Evolutionary conservation across 2,113 vertebrate genomes (phyloP).

Genomic region (Azemiops feae): DNA sequence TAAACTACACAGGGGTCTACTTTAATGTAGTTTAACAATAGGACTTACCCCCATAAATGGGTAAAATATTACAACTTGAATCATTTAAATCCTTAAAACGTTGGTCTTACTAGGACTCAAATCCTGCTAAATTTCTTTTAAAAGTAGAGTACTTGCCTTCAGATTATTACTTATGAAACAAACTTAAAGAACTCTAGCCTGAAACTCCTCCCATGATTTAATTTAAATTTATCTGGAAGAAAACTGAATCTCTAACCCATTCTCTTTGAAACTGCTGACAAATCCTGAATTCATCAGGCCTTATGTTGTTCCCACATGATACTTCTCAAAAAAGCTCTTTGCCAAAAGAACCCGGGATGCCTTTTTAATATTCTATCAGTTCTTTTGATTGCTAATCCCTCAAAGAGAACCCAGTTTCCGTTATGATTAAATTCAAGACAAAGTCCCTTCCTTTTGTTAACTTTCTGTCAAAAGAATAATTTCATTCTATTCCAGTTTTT

Average conservation of each 20-base stretch:
- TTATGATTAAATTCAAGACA: slow-evolving; percentile 39
- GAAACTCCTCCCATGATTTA: slow-evolving; percentile 35
- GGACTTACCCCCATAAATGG: background rate
- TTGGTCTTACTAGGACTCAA: background rate
- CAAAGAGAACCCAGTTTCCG: slow-evolving; percentile 58
- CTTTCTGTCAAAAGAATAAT: slow-evolving; percentile 28
- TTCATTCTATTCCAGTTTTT: slow-evolving; percentile 52
- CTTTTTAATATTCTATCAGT: slow-evolving; percentile 62
- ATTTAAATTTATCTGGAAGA: slow-evolving; percentile 56
- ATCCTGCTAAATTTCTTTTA: background rate
- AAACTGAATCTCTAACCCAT: slow-evolving; percentile 52
- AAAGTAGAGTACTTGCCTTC: background rate
- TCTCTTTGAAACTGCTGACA: slow-evolving; percentile 33
- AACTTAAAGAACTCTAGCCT: background rate
- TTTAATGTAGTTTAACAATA: background rate
- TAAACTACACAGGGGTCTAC: too few relatives aligned
- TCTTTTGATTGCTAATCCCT: slow-evolving; percentile 49
- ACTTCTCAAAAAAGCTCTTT: slow-evolving; percentile 56
- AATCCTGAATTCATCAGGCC: slow-evolving; percentile 24
- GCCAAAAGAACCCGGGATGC: slow-evolving; percentile 46
- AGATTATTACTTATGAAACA: background rate
- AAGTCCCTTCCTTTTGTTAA: slow-evolving; percentile 32
- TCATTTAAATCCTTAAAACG: slow-evolving; percentile 33
- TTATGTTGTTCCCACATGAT: slow-evolving; percentile 25
- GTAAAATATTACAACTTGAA: background rate